Conservation (phyloP, 2,113 vertebrate genomes). For the Maccullochella peelii region DNA sequence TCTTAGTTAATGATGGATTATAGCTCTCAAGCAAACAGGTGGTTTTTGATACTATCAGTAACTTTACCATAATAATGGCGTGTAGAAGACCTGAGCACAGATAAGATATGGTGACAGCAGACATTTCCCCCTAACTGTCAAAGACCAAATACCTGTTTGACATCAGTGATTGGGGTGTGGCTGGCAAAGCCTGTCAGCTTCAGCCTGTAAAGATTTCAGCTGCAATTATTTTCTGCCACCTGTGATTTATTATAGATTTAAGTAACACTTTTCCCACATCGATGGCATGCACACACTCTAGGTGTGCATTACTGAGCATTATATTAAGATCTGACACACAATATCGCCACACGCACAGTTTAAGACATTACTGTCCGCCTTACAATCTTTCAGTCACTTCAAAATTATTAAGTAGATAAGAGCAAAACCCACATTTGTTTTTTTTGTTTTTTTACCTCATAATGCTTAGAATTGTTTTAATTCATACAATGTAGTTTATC, state of each 20-base stretch:
- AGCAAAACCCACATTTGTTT: constrained; percentile 6
- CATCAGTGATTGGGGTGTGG: constrained; percentile 8
- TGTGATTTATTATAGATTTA: constrained; percentile 9
- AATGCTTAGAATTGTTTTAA: constrained; percentile 21
- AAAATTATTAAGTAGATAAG: constrained; percentile 1
- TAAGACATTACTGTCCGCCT: neutral
- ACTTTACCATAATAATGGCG: neutral
- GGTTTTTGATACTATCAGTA: constrained; percentile 12
- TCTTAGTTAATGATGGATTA: constrained; percentile 17
- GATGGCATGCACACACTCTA: neutral
- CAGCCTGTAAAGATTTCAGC: neutral
- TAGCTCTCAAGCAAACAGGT: neutral
- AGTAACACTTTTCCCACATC: constrained; percentile 2
- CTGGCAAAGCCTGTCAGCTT: neutral
- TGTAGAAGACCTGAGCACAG: neutral
- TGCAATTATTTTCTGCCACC: constrained; percentile 12
- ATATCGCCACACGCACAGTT: neutral
- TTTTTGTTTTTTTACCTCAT: constrained; percentile 11
- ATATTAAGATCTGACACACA: neutral
- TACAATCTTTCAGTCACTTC: neutral
- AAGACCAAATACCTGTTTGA: constrained; percentile 43
- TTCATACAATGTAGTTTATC: constrained; percentile 11
- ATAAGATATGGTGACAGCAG: constrained; percentile 9
- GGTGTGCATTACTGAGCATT: neutral
- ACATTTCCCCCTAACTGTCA: constrained; percentile 9